These are phyloP conservation scores for Cephalopholis sonnerati DNA, from an alignment of 2,113 vertebrate species.

Conservation along the genomic window DNA sequence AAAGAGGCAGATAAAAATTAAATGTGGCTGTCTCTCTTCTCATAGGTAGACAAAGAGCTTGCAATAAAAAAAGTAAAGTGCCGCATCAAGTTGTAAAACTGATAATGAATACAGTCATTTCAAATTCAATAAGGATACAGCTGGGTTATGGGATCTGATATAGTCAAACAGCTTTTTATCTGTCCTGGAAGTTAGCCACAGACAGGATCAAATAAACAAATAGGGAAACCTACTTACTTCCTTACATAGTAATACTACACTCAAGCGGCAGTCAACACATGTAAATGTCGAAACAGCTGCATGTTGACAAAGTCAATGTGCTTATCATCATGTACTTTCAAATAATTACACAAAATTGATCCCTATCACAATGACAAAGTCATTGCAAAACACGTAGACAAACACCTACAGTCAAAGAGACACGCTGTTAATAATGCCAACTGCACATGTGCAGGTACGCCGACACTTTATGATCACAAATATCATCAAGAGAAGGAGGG, in stretches of 20 bases:
- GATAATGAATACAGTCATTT: neutral
- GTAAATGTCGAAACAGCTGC: neutral
- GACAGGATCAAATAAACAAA: slow-evolving; percentile 7
- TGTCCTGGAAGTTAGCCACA: neutral
- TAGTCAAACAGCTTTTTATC: neutral
- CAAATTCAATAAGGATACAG: neutral
- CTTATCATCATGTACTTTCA: neutral
- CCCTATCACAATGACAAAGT: neutral
- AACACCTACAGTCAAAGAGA: neutral
- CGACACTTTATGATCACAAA: neutral
- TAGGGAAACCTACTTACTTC: neutral
- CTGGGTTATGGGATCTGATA: neutral
- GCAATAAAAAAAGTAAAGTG: neutral
- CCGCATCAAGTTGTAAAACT: neutral
- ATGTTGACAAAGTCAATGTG: neutral
- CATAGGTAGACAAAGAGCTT: neutral
- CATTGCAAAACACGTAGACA: neutral
- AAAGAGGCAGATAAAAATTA: slow-evolving; percentile 6
- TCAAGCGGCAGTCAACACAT: too few species aligned
- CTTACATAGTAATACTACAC: neutral
- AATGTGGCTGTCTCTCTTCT: neutral
- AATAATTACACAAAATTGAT: neutral
- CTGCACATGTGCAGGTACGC: neutral
- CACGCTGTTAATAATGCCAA: neutral
- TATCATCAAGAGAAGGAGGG: neutral